Conservation (phyloP, 1,140 invertebrate genomes). For the Drosophila obscura region DNA sequence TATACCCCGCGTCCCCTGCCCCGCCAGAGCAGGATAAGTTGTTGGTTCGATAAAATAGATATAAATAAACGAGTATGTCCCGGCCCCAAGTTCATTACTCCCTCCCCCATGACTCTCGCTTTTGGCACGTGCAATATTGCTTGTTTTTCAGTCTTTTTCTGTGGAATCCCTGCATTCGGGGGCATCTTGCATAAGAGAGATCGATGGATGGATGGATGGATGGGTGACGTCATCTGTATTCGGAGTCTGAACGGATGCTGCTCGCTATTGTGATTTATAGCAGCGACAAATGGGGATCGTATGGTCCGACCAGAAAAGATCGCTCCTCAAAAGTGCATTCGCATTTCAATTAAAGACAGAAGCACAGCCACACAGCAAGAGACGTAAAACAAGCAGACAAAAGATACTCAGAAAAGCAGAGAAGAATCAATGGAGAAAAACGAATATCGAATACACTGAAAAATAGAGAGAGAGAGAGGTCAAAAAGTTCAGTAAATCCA, state of each 20-base stretch:
- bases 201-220: slow-evolving; percentile 1
- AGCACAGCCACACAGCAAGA: slow-evolving; percentile 43
- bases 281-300: slow-evolving; percentile 52
- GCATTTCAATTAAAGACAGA: slow-evolving; percentile 79
- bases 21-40: slow-evolving; percentile 17
- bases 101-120: slow-evolving; percentile 15
- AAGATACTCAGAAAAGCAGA: slow-evolving; percentile 6
- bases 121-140: slow-evolving; percentile 51
- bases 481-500: neutral
- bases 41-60: slow-evolving; percentile 66
- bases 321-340: slow-evolving; percentile 76
- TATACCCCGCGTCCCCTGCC: neutral
- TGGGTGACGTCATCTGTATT: slow-evolving; percentile 58
- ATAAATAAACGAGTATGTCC: slow-evolving; percentile 38
- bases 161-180: slow-evolving; percentile 19
- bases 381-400: slow-evolving; percentile 33
- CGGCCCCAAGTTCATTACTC: slow-evolving; percentile 65
- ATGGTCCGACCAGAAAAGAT: slow-evolving; percentile 16
- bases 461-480: neutral
- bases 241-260: slow-evolving; percentile 38
- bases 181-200: slow-evolving; percentile 59
- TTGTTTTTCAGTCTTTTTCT: slow-evolving; percentile 14
- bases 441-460: slow-evolving; percentile 46
- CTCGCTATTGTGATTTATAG: slow-evolving; percentile 57
- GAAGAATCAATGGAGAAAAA: slow-evolving; percentile 9